These are phyloP conservation scores for Pristionchus fissidentatus DNA, from an alignment of 2,888 invertebrate species.

Conservation along the genomic window DNA sequence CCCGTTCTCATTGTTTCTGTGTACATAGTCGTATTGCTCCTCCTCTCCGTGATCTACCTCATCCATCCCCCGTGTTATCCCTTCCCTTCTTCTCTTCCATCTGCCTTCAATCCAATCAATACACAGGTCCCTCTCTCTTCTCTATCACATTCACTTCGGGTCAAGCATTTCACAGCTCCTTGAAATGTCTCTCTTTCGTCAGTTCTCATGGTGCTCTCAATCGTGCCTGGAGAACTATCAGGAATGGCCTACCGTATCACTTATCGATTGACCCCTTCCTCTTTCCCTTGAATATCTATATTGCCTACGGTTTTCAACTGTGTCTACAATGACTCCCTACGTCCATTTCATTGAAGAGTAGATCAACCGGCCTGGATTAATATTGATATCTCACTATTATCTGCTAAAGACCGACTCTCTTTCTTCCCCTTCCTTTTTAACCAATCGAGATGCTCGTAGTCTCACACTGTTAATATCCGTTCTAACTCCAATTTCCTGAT, in stretches of 20 bases:
- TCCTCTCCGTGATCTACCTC: slow-evolving; percentile 12
- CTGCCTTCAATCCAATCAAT: not conserved
- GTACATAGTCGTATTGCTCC: slow-evolving; percentile 11
- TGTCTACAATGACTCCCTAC: slow-evolving; percentile 13
- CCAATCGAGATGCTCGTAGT: slow-evolving; percentile 12
- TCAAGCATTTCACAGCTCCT: slow-evolving; percentile 39
- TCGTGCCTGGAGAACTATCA: slow-evolving; percentile 27
- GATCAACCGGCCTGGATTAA: not conserved
- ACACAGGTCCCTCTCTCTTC: not conserved
- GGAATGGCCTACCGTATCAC: slow-evolving; percentile 31
- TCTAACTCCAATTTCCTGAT: not conserved
- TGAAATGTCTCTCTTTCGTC: slow-evolving; percentile 36
- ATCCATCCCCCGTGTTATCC: slow-evolving; percentile 16
- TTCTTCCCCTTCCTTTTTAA: not conserved
- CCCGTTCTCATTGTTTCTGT: not conserved
- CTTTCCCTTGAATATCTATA: slow-evolving; percentile 11
- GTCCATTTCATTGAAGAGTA: slow-evolving; percentile 8
- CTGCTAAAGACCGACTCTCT: not conserved
- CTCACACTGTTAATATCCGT: slow-evolving; percentile 20
- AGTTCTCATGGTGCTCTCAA: not conserved
- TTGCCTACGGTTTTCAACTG: slow-evolving; percentile 28
- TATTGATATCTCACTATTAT: slow-evolving; percentile 12
- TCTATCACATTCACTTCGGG: slow-evolving; percentile 13
- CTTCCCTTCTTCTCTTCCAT: not conserved
- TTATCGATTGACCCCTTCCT: not conserved